A percentile compares a stretch with the other conserved stretches of the same genome.
Conservation (phyloP, 2,113 vertebrate genomes). For the Poeciliopsis retropinna region DNA sequence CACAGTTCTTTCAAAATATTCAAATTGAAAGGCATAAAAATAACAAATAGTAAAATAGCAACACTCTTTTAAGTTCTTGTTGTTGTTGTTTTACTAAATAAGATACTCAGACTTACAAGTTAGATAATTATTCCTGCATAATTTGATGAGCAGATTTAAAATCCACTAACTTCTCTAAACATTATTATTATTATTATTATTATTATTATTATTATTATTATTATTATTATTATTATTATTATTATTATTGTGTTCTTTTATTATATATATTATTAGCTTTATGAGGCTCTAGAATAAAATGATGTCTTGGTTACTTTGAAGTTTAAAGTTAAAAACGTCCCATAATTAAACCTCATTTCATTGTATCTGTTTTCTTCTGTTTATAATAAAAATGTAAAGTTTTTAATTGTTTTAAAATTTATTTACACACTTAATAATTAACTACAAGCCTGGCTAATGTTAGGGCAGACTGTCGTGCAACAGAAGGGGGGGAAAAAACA, state of each 20-base stretch:
- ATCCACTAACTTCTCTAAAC: not conserved
- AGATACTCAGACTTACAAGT: too few species aligned
- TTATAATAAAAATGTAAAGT: not conserved
- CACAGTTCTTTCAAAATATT: slow-evolving; percentile 4
- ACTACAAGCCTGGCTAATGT: slow-evolving; percentile 58
- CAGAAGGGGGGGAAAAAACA: slow-evolving; percentile 4
- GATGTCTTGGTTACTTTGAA: not conserved
- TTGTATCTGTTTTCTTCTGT: not conserved
- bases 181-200: not conserved
- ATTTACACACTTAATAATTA: slow-evolving; percentile 58
- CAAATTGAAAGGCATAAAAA: slow-evolving; percentile 14
- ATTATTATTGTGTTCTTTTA: not conserved
- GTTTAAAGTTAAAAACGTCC: not conserved
- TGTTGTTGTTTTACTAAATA: not conserved
- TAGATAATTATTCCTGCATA: not conserved
- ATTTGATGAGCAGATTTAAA: not conserved
- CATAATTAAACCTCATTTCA: too few species aligned
- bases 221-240: not conserved
- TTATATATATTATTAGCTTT: not conserved
- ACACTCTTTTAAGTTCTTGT: not conserved
- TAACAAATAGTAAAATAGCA: not conserved
- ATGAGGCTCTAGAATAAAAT: not conserved
- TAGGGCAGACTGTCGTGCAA: slow-evolving; percentile 10
- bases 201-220: not conserved
- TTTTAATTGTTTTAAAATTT: not conserved